Evolutionary conservation across 2,888 invertebrate genomes (phyloP).

Genomic region (Iselma pallidipennis): DNA sequence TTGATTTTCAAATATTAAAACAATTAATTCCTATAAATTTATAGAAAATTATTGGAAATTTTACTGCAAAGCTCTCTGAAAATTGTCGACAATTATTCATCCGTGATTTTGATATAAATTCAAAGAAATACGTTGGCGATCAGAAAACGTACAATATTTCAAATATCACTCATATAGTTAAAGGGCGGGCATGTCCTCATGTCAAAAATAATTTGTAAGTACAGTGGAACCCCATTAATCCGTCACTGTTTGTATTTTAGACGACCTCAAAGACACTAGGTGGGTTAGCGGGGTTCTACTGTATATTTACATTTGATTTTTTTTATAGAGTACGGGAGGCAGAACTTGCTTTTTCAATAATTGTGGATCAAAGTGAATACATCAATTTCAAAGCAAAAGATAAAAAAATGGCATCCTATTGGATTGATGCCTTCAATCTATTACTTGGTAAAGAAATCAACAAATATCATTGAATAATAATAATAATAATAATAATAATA

Average conservation of each 20-base stretch:
- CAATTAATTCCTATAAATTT: constrained; percentile 13
- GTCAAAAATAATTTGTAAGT: constrained; percentile 44
- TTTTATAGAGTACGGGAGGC: constrained; percentile 37
- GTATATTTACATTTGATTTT: constrained; percentile 1
- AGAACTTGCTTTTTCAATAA: constrained; percentile 46
- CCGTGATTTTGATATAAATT: constrained; percentile 31
- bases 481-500: not conserved
- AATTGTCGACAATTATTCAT: constrained; percentile 37
- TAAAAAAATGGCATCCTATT: constrained; percentile 43
- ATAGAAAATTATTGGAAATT: constrained; percentile 38
- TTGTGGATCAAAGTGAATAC: constrained; percentile 41
- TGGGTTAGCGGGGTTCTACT: too few species aligned
- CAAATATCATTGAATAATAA: too few species aligned
- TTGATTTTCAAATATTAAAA: constrained; percentile 1
- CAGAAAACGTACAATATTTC: constrained; percentile 31
- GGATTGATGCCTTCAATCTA: constrained; percentile 50
- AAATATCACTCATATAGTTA: constrained; percentile 47
- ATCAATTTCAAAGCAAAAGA: constrained; percentile 50
- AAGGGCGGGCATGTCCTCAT: constrained; percentile 50
- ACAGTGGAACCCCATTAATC: not conserved
- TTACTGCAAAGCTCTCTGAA: constrained; percentile 37
- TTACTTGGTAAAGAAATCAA: constrained; percentile 39
- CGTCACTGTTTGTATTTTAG: not conserved
- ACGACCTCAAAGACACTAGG: not conserved
- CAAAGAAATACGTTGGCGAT: constrained; percentile 23